Percentiles rank a stretch among this genome's conserved stretches.
Evolutionary conservation across 37 sponge, comb jelly and placozoan species (phyloP).

Genomic region (Cladorhizidae sp.): DNA sequence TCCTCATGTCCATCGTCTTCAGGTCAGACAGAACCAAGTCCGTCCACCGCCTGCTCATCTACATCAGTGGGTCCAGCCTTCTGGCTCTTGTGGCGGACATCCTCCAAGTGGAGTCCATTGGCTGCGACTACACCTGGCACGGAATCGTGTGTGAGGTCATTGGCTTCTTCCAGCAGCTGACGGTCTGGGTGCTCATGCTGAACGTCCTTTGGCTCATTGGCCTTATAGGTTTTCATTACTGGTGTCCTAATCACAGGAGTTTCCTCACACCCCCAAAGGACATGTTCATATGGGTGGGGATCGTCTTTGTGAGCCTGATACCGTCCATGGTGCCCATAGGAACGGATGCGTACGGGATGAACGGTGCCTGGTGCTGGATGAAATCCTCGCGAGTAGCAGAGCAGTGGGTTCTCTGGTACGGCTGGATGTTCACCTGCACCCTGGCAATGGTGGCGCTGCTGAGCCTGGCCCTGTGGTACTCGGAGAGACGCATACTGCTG

Average conservation of each 20-base stretch:
- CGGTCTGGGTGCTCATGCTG: slow-evolving; percentile 14
- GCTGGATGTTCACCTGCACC: neutral
- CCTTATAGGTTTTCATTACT: neutral
- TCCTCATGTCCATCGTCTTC: slow-evolving; percentile 25
- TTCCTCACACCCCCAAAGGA: neutral
- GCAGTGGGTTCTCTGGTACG: slow-evolving; percentile 16
- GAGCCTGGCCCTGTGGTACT: slow-evolving; percentile 1
- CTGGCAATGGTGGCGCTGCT: neutral
- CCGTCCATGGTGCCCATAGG: neutral
- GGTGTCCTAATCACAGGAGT: neutral
- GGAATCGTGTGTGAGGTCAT: neutral
- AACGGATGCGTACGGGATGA: neutral
- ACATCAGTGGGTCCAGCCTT: slow-evolving; percentile 15
- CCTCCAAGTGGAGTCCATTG: slow-evolving; percentile 10
- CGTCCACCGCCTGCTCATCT: slow-evolving; percentile 47
- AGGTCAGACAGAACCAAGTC: neutral
- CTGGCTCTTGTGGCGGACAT: slow-evolving; percentile 5
- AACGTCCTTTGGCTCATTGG: neutral
- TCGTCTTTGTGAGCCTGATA: neutral
- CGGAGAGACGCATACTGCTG: neutral
- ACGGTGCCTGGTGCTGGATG: slow-evolving; percentile 25
- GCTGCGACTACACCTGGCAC: neutral
- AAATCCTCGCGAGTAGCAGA: neutral
- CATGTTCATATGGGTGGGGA: neutral
- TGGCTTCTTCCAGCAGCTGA: slow-evolving; percentile 1